These are phyloP conservation scores for Dipodomys merriami DNA, from an alignment of 2,113 vertebrate genomes.

Conservation along the genomic window DNA sequence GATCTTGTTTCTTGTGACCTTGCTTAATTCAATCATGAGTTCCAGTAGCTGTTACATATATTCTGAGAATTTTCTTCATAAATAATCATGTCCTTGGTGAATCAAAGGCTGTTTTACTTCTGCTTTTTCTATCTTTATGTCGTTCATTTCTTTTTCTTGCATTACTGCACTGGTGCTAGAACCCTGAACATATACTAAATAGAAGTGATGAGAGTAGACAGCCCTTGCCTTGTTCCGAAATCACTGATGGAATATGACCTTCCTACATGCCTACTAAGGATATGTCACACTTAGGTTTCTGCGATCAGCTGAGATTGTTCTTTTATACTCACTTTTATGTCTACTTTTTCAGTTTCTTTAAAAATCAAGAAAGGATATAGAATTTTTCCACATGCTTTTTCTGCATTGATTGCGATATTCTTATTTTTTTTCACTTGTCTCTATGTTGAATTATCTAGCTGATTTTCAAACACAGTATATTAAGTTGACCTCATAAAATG, in stretches of 20 bases:
- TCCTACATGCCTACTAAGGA: neutral
- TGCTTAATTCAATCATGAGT: constrained; percentile 10
- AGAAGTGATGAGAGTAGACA: neutral
- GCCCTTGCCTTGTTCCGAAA: neutral
- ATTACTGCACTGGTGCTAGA: neutral
- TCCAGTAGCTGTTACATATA: neutral
- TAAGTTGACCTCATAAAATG: neutral
- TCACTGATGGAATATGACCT: neutral
- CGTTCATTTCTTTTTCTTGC: constrained; percentile 2
- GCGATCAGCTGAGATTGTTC: neutral
- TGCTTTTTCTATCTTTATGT: neutral
- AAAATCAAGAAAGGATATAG: neutral
- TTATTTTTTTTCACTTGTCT: neutral
- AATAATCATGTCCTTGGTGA: neutral
- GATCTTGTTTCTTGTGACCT: neutral
- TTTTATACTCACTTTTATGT: neutral
- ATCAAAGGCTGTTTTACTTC: neutral
- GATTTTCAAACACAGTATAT: constrained; percentile 46
- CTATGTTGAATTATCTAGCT: constrained; percentile 1
- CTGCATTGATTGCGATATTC: neutral
- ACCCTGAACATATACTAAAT: neutral
- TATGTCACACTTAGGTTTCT: neutral
- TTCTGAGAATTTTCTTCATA: constrained; percentile 4
- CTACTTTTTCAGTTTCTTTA: neutral
- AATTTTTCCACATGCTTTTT: constrained; percentile 25